Evolutionary conservation across 2,797 vertebrate genomes (phyloP), one percentile per base, ranked within the genome.

Genomic region (Microctenopoma lineatum): DNA sequence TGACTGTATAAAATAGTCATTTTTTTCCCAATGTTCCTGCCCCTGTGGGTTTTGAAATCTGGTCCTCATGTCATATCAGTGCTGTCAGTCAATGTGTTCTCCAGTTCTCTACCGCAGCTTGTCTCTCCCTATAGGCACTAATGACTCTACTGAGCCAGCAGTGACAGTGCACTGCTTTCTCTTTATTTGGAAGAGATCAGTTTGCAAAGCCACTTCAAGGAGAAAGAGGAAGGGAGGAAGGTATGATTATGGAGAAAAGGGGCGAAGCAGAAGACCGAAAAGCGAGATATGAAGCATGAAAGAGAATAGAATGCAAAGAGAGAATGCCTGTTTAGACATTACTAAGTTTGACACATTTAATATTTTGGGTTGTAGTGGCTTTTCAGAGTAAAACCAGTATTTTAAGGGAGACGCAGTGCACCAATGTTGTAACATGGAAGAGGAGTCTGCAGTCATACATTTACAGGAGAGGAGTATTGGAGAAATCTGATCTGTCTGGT

Each of bases 121-220:
- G 70, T 52, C 62, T 68, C 76, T 36, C 38, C 84, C 84, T 66
- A 48, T 62, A 65, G 84, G 79, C 32, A 62, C 50, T 62, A 16
- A 56, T 56, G 41, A n/a, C 66, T 68, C 66, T 56, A 10, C 64
- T 89, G 73, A 77, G 89, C 80, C 81, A 84, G 83, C 50, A 70
- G 47, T 59, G 42, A 68, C 25, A 54, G 46, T 68, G 69, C 71
- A 77, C 73, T 79, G 71, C 76, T 79, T 77, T 83, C 59, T 88
- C 79, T 87, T 78, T 85, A 85, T 88, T 80, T 80, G 77, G 75
- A 84, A 74, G 64, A 66, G 85, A 83, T 79, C 71, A 1, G 15
- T 73, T 79, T 80, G 69, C 80, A 92, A 90, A 87, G 87, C 84
- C 82, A 84, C 67, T 52, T 58, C 72, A 78, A 86, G 86, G 83